These are phyloP conservation scores for Dinomys branickii DNA, from an alignment of 2,113 vertebrate genomes.

Conservation along the genomic window DNA sequence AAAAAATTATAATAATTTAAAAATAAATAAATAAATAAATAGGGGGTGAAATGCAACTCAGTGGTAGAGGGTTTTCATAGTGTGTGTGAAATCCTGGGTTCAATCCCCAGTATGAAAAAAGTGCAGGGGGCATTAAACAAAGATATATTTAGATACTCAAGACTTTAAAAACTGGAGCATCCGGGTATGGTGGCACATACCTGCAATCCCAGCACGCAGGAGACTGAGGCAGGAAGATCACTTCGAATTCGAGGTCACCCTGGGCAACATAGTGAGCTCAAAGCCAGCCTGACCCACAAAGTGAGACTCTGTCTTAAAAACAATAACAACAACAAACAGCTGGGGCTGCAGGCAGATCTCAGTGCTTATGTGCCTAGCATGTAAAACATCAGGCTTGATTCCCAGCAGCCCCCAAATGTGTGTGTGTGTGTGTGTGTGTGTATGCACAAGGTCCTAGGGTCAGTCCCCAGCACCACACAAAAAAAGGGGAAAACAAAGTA, in stretches of 20 bases:
- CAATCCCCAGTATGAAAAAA: neutral
- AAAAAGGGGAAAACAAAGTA: neutral
- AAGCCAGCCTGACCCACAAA: neutral
- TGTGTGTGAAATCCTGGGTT: neutral
- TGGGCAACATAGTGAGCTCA: neutral
- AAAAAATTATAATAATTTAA: neutral
- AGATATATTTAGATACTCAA: conserved; percentile 21
- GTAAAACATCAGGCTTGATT: neutral
- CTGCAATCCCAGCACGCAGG: neutral
- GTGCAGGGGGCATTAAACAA: neutral
- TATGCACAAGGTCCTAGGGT: neutral
- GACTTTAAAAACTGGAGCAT: neutral
- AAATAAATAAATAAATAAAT: neutral
- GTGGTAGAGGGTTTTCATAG: neutral
- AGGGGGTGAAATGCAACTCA: neutral
- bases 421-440: neutral
- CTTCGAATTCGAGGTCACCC: neutral
- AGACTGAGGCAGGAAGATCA: neutral
- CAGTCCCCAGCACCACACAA: neutral
- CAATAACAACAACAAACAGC: neutral
- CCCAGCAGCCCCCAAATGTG: neutral
- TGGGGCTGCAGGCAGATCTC: neutral
- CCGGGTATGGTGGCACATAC: neutral
- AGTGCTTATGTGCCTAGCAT: neutral
- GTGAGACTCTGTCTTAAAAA: neutral